These are phyloP conservation scores for Aricia agestis DNA, from an alignment of 1,140 invertebrate species.

Conservation along the genomic window DNA sequence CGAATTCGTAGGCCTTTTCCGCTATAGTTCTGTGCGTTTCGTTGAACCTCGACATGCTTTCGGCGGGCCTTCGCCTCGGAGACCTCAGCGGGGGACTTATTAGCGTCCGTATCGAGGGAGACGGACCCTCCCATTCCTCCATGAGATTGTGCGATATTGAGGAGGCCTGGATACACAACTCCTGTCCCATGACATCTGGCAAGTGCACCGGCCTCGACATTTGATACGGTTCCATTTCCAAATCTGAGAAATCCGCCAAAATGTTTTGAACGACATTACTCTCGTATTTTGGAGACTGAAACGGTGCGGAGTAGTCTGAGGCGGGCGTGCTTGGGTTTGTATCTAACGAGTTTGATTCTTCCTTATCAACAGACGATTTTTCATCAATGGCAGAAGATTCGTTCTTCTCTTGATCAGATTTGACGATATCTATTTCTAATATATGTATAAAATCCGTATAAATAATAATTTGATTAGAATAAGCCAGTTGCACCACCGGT, in stretches of 20 bases:
- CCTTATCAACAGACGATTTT: conserved; percentile 47
- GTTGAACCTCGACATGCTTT: conserved; percentile 73
- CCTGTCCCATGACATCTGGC: conserved; percentile 69
- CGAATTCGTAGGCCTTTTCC: conserved; percentile 90
- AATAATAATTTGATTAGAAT: conserved; percentile 74
- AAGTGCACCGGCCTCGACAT: conserved; percentile 64
- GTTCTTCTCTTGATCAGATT: conserved; percentile 55
- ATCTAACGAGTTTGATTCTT: conserved; percentile 54
- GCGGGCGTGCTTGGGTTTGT: conserved; percentile 55
- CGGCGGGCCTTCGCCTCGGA: conserved; percentile 64
- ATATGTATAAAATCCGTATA: conserved; percentile 75
- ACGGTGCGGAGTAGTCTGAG: conserved; percentile 56
- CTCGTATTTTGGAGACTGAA: conserved; percentile 67
- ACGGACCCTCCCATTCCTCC: conserved; percentile 73
- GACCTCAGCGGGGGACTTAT: conserved; percentile 71
- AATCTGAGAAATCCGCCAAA: conserved; percentile 71
- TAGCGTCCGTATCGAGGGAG: conserved; percentile 68
- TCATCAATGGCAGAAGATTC: conserved; percentile 42
- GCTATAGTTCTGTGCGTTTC: conserved; percentile 79
- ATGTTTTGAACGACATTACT: conserved; percentile 71
- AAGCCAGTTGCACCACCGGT: conserved; percentile 71
- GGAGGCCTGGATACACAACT: conserved; percentile 71
- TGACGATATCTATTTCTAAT: conserved; percentile 72
- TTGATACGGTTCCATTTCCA: conserved; percentile 67
- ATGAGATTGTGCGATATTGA: conserved; percentile 69